Evolutionary conservation across 2,797 vertebrate species (phyloP), one percentile per base, ranked within the genome.

Genomic region (Pseudomugil tenellus): DNA sequence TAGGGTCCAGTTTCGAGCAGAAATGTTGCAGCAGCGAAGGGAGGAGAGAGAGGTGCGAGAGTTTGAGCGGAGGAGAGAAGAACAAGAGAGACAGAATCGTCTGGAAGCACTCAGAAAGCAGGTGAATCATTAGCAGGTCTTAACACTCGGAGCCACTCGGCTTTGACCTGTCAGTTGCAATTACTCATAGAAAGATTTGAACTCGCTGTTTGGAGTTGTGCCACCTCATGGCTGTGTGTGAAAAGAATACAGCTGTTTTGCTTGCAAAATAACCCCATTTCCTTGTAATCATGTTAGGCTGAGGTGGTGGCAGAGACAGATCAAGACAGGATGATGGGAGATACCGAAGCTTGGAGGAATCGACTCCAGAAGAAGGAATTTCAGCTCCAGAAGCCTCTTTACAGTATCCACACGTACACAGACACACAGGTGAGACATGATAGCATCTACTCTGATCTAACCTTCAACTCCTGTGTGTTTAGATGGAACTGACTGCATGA

Each of bases 301-400:
- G 93, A 85, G 0, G 69, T 97, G 60, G 90, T 92, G 52, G 95
- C 94, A 23, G 79, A 93, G 2, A 63, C 83, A n/a, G 95, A 99
- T 73, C 95, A 95, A 54, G 92, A 93, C 49, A 94, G 98, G 79
- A 94, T 94, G 84, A 95, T 96, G 95, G 92, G 93, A 63, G 93
- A 94, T 6, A 99, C 98, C 0, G 84, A 93, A 78, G 93, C 95
- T 0, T 98, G 94, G 28, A 96, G 78, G 88, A 93, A 91, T 32
- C 95, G 87, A 12, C 85, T 87, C 70, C 79, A 84, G 58, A 39
- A 91, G 8, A 74, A 93, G 0, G 95, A 95, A 79, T 91, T 90
- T 74, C 80, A 92, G 62, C 94, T 95, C 61, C 96, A 95, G 37
- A 96, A 90, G 87, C 97, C 97, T 2, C 95, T 98, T 34, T 99